Evolutionary conservation across 92 coral and sea anemone genomes (phyloP), one percentile per base, ranked within the genome.

Genomic region (Porites evermanni): DNA sequence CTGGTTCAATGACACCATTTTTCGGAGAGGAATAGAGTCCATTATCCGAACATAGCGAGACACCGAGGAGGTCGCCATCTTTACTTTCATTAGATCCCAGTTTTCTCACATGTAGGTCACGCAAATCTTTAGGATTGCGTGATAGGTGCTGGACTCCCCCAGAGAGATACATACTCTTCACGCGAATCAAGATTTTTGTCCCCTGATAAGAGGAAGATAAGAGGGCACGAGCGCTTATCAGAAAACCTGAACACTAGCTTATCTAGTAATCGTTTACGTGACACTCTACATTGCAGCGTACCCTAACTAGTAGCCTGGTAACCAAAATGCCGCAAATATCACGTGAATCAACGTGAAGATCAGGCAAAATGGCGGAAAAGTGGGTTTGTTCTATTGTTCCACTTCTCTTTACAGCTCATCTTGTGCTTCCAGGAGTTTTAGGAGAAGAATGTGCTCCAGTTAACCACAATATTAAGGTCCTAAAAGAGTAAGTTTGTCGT

Each of bases 401-500:
- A 26, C 16, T 38, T 77, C 19, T 88, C 17, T 44, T 44, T 29
- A 6, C 70, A 19, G 29, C 38, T 75, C 64, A 38, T 61, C 58
- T 84, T 58, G 26, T 44, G 51, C 38, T 74, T 24, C 87, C 80
- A 60, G 81, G 53, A 65, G 54, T 67, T 69, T 72, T 64, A 11
- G 58, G 82, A 38, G 24, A 75, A 4, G 14, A 1, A 7, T 88
- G 91, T 54, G 91, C 75, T 19, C 91, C 91, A 53, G 6, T 70
- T 0, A 47, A 88, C 47, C 19, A 50, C 8, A 58, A 83, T 16
- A 77, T 88, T 10, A 6, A n/a, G 4, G 75, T 20, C 17, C 74
- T 88, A 11, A 88, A 21, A 38, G 8, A 18, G 91, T 88, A 87
- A 73, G 91, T 87, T 56, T n/a, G 47, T 8, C 19, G 18, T 59